Percentiles rank a stretch among this genome's conserved stretches.
Evolutionary conservation across 2,797 vertebrate genomes (phyloP).

Genomic region (Melanotaenia parkinsoni): DNA sequence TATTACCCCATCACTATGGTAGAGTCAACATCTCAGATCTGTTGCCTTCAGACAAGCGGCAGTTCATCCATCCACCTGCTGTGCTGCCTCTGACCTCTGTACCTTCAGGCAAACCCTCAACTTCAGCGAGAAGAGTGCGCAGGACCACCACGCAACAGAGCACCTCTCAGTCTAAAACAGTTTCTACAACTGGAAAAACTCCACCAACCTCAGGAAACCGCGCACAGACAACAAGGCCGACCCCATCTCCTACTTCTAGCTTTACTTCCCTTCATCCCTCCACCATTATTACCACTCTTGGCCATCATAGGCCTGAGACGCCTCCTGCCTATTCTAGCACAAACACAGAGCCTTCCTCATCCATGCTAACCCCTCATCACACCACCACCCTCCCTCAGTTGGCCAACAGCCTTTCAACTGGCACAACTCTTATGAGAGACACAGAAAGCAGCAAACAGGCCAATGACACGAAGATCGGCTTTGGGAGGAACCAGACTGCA

Average conservation of each 20-base stretch:
- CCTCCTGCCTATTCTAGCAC: constrained; percentile 11
- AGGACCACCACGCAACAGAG: constrained; percentile 8
- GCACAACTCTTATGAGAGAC: constrained; percentile 47
- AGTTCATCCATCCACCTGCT: constrained; percentile 72
- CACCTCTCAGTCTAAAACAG: constrained; percentile 16
- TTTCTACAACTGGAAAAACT: constrained; percentile 16
- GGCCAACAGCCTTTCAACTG: constrained; percentile 31
- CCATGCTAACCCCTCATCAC: not conserved
- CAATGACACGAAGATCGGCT: constrained; percentile 86
- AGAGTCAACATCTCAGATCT: constrained; percentile 77
- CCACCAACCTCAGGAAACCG: constrained; percentile 4
- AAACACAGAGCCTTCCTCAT: constrained; percentile 17
- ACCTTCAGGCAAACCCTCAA: constrained; percentile 28
- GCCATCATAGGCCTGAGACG: constrained; percentile 8
- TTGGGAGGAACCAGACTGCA: constrained; percentile 80
- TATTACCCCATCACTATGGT: constrained; percentile 77
- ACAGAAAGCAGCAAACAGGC: constrained; percentile 81
- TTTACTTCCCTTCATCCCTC: constrained; percentile 12
- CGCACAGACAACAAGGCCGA: constrained; percentile 17
- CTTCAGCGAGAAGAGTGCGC: constrained; percentile 9
- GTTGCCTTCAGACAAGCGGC: constrained; percentile 80
- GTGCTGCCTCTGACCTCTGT: constrained; percentile 50
- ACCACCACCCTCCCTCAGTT: constrained; percentile 16
- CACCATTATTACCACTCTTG: constrained; percentile 2
- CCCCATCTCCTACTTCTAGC: constrained; percentile 21